Base-by-base conservation (phyloP, 2,797 vertebrate genomes). In the Darevskia mixta region DNA sequence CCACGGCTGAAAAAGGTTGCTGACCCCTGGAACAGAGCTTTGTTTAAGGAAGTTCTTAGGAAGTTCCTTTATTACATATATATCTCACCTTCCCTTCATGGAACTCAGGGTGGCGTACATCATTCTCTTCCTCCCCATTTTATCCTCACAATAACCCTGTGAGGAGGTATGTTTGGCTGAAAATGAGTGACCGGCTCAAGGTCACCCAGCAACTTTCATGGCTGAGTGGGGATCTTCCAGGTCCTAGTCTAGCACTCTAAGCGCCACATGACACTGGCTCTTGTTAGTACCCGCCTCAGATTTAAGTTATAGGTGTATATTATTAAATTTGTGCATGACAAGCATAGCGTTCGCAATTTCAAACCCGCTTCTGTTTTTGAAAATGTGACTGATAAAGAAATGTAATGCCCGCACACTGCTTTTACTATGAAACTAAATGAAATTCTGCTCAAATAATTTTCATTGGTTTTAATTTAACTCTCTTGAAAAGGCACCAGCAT, bases 381-480 rank as follows among this genome's bases (percentile, higher is more conserved):
- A 45, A 11, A 79, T 67, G 38, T 55, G 23, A n/a, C 17, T 73
- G 23, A 69, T 91, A 2, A 64, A 91, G 77, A 82, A 91, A 83
- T 55, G 55, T 81, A 88, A 55, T 58, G 29, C 9, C 87, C 69
- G 45, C 38, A 4, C 67, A 78, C 87, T 94, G 88, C 13, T 23
- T 91, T 92, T 88, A 18, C 5, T 85, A 32, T 72, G 49, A 86
- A 77, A 13, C 43, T 83, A 87, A 92, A 80, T 38, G 67, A 88
- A 88, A 77, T 86, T 38, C 71, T 94, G 61, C 87, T 69, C 41
- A 61, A n/a, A 88, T 20, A 35, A 66, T 82, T 92, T 93, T 87
- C 55, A 41, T n/a, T 86, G 32, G 27, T 55, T 77, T 83, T 29
- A 66, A 64, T 91, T 85, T 90, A 83, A 91, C 90, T 91, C n/a